Evolutionary conservation across 1,140 invertebrate species (phyloP), one percentile per base, ranked within the genome.

Genomic region (Drosophila nebulosa): DNA sequence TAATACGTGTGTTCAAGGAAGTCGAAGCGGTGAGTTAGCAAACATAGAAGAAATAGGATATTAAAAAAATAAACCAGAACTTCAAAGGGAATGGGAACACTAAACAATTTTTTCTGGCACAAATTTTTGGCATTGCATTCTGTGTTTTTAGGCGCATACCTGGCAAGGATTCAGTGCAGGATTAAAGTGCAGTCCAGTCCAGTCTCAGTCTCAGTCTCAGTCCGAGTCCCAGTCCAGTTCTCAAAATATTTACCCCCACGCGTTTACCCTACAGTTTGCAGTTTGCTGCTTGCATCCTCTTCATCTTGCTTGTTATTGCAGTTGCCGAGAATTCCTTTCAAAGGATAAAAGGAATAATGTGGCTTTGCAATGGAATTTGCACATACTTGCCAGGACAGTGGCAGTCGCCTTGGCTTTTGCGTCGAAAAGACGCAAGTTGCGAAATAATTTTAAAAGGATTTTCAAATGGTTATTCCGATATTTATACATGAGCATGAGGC

Each of bases 1-100:
- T 96, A 78, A 92, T 96, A 68, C 92, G 95, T 53, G 96, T 96
- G 22, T 95, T 96, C 93, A 93, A 94, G 70, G 93, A 94, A 88
- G 96, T 95, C 16, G 96, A 96, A 92, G 92, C 94, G 92, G 95
- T 96, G 77, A 93, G 93, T 69, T 26, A 53, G 56, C 64, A 61
- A 18, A 46, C 39, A 46, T 6, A 21, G 57, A 75, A 55, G 74
- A 76, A 69, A 51, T 21, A 57, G 26, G 64, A 60, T 18, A 60
- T 30, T 10, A 22, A 32, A 53, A 21, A 42, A 42, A 42, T 7
- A 42, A 2, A 6, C 5, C n/a, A 42, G 6, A 12, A 10, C 7
- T 32, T 32, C 30, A 32, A 21, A 18, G 39, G 10, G 39, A 21
- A 46, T 1, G 7, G 36, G 21, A 36, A 59, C 58, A 72, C 55